Conservation (phyloP, 1,140 invertebrate genomes). For the Wasmannia auropunctata region DNA sequence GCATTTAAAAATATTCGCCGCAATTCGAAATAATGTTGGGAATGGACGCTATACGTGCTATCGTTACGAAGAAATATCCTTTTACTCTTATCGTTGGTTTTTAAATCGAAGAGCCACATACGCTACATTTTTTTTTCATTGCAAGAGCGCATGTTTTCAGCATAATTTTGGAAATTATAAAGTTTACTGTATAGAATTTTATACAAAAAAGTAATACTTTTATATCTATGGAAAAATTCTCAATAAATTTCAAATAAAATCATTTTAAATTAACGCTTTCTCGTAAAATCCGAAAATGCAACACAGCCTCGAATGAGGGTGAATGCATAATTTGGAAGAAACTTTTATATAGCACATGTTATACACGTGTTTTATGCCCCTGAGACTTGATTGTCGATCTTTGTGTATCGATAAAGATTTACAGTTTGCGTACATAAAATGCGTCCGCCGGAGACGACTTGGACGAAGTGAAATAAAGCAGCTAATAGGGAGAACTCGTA, state of each 20-base stretch:
- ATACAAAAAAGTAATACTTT: background rate
- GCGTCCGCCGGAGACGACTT: background rate
- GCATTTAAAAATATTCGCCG: slow-evolving; percentile 70
- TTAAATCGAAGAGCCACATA: background rate
- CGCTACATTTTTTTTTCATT: background rate
- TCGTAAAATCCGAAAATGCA: slow-evolving; percentile 7
- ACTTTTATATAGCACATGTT: slow-evolving; percentile 5
- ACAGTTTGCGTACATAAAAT: slow-evolving; percentile 44
- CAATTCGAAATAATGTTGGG: slow-evolving; percentile 55
- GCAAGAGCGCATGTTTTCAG: background rate
- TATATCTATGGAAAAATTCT: background rate
- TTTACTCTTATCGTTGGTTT: background rate
- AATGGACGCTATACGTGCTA: background rate
- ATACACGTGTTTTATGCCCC: slow-evolving; percentile 18
- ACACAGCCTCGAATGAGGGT: background rate
- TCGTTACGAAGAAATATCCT: background rate
- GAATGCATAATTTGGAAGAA: slow-evolving; percentile 18
- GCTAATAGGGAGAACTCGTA: slow-evolving; percentile 64
- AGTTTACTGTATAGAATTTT: background rate
- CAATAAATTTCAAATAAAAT: slow-evolving; percentile 2
- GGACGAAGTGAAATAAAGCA: slow-evolving; percentile 57
- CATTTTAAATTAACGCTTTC: slow-evolving; percentile 1
- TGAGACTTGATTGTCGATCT: slow-evolving; percentile 43
- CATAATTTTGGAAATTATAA: background rate
- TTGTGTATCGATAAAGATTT: slow-evolving; percentile 52